Conservation (phyloP, 2,113 vertebrate genomes). For the Hemiprocne comata region DNA sequence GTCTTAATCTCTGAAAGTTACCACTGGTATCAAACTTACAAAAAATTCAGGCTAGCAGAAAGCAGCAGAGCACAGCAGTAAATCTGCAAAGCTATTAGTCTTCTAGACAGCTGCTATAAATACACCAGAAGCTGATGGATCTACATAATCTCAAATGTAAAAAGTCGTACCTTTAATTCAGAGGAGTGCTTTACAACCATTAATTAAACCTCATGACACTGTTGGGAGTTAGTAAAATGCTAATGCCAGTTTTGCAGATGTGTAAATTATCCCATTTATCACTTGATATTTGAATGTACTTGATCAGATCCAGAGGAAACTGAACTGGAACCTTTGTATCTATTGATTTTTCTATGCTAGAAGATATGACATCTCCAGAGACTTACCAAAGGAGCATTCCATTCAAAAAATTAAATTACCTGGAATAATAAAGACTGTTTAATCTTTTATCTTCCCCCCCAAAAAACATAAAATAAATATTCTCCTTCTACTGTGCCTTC, state of each 20-base stretch:
- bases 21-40: not conserved
- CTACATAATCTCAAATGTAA: slow-evolving; percentile 30
- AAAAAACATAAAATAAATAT: not conserved
- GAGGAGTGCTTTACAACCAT: slow-evolving; percentile 22
- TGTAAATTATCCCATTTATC: slow-evolving; percentile 53
- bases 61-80: slow-evolving; percentile 31
- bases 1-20: not conserved
- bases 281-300: slow-evolving; percentile 35
- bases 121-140: slow-evolving; percentile 25
- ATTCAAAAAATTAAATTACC: not conserved
- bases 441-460: not conserved
- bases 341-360: slow-evolving; percentile 5
- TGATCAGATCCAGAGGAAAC: slow-evolving; percentile 21
- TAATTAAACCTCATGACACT: slow-evolving; percentile 52
- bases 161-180: slow-evolving; percentile 40
- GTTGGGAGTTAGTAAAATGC: slow-evolving; percentile 34
- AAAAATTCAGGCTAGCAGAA: slow-evolving; percentile 7
- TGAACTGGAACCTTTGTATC: slow-evolving; percentile 10
- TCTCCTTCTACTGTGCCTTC: not conserved
- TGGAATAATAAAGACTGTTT: not conserved
- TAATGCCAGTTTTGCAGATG: slow-evolving; percentile 47
- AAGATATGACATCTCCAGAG: not conserved
- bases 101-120: slow-evolving; percentile 29
- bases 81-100: slow-evolving; percentile 38
- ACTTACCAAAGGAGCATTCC: not conserved